A percentile compares a stretch with the other conserved stretches of the same genome.
Conservation (phyloP, 2,888 invertebrate species). For the Drosophila fulvimacula region DNA sequence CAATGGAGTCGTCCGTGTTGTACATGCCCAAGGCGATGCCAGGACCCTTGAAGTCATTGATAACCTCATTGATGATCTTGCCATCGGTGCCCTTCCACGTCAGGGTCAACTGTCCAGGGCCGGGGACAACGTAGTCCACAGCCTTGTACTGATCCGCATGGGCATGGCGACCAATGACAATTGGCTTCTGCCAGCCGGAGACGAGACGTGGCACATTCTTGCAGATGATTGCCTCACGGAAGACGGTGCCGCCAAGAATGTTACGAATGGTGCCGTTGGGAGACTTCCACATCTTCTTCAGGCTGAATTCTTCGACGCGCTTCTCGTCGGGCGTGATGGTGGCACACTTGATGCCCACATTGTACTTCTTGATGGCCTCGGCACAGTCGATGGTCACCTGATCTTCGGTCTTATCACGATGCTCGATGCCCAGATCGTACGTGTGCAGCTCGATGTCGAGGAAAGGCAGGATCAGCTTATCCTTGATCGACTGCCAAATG, state of each 20-base stretch:
- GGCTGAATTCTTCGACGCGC: slow-evolving; percentile 94
- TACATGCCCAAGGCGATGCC: slow-evolving; percentile 98
- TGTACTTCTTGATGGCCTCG: slow-evolving; percentile 97
- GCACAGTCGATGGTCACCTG: slow-evolving; percentile 98
- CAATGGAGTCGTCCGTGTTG: slow-evolving; percentile 97
- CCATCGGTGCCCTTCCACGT: slow-evolving; percentile 88
- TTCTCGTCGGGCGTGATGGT: slow-evolving; percentile 99
- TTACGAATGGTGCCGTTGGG: slow-evolving; percentile 96
- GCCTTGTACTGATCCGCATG: slow-evolving; percentile 99
- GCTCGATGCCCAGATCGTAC: slow-evolving; percentile 97
- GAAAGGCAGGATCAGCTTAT: slow-evolving; percentile 98
- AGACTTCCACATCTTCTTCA: slow-evolving; percentile 96
- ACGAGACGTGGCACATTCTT: slow-evolving; percentile 98
- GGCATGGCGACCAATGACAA: slow-evolving; percentile 99
- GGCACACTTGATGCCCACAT: slow-evolving; percentile 99
- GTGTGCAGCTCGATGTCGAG: slow-evolving; percentile 97
- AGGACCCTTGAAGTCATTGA: slow-evolving; percentile 93
- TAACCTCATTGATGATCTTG: slow-evolving; percentile 88
- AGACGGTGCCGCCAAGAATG: slow-evolving; percentile 91
- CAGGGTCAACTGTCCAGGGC: slow-evolving; percentile 94
- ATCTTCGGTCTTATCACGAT: slow-evolving; percentile 96
- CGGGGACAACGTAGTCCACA: slow-evolving; percentile 97
- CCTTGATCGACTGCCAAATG: slow-evolving; percentile 99
- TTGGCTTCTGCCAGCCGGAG: slow-evolving; percentile 97
- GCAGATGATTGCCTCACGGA: slow-evolving; percentile 94